Base-by-base conservation (phyloP, 2,113 vertebrate genomes). In the Plestiodon gilberti region DNA sequence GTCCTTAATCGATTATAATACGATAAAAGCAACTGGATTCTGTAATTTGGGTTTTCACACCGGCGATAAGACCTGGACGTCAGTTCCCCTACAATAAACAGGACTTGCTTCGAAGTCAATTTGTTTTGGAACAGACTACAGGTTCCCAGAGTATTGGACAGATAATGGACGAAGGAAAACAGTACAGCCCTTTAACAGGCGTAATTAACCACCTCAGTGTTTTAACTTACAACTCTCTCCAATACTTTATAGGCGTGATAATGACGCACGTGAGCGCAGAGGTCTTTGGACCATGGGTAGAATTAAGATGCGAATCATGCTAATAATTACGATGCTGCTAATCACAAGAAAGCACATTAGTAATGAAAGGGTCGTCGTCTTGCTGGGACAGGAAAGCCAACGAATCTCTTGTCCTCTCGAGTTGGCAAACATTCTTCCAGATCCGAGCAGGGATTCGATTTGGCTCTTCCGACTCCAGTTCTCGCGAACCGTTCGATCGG, bases 131-230 rank as follows among this genome's bases (percentile, higher is more conserved):
- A 25, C 13, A 17, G 23, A 8, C 23, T 4, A 15, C 8, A 17
- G 25, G 17, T 48, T 48, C 43, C 8, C n/a, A 1, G 48, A 6
- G 1, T 2, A 8, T 0, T 6, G 25, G 10, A 11, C 30, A 9
- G 22, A 3, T 18, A 22, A 11, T 2, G 38, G n/a, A 67, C 9
- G 43, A 14, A 35, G 6, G 1, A 22, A 28, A 57, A 10, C 5
- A 22, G 30, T 69, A 13, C 33, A 52, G 35, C 61, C 35, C 10
- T 7, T 25, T 33, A 48, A 30, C 1, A 3, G 28, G 3, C 2
- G 35, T 55, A 25, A 65, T 48, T 33, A 48, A 25, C n/a, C 43
- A 33, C 28, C 1, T 17, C 7, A 2, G 9, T 14, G 4, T 22
- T 3, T 1, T n/a, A 40, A 71, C 70, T 35, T 4, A 15, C 18